Conservation (phyloP, 30 jellyfish, hydroid and myxozoan species). For the Chrysaora quinquecirrha region DNA sequence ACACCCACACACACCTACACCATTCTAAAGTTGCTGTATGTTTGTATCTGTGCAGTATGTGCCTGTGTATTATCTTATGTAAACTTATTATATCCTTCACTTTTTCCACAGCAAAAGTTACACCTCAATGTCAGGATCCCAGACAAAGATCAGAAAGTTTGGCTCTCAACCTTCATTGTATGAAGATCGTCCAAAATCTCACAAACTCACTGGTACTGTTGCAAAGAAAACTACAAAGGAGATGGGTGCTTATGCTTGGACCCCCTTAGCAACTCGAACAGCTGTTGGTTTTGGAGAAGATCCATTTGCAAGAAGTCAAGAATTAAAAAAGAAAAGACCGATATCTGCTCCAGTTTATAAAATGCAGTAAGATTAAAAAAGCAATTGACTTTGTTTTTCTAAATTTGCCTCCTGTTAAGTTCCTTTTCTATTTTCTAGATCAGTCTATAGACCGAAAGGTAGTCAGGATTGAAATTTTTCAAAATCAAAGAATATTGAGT, state of each 20-base stretch:
- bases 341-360: conserved; percentile 54
- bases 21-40: neutral
- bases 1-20: neutral
- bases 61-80: neutral
- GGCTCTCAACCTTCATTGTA: conserved; percentile 41
- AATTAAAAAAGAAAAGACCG: conserved; percentile 27
- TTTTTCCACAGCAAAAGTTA: neutral
- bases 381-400: too few relatives aligned
- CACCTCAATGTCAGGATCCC: neutral
- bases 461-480: too few relatives aligned
- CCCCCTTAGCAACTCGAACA: conserved; percentile 71
- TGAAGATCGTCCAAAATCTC: neutral
- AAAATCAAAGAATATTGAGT: too few relatives aligned
- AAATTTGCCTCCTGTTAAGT: too few relatives aligned
- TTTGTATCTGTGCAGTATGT: neutral
- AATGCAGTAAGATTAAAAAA: conserved; percentile 50
- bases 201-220: conserved; percentile 28
- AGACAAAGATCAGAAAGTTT: conserved; percentile 12
- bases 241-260: conserved; percentile 64
- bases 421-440: too few relatives aligned
- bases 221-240: conserved; percentile 38
- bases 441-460: too few relatives aligned
- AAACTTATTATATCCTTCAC: neutral
- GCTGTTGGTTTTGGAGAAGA: conserved; percentile 72
- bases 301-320: neutral